Percentiles rank a stretch among this genome's conserved stretches.
Conservation (phyloP, 1,140 invertebrate genomes). For the Anadara kagoshimensis region DNA sequence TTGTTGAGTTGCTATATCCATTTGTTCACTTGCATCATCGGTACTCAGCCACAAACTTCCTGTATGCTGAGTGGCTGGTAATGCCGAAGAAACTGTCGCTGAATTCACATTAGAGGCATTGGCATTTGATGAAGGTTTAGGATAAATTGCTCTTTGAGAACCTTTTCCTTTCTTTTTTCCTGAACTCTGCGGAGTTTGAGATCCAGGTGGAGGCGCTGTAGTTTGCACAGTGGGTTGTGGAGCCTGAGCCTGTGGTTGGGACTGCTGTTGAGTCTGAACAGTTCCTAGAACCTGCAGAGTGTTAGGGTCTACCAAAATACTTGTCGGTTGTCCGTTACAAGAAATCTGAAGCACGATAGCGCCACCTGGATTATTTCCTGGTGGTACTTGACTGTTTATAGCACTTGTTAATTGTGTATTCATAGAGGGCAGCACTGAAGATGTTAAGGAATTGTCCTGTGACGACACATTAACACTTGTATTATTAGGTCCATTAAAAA, state of each 20-base stretch:
- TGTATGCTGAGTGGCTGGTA: neutral
- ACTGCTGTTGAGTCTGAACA: constrained; percentile 46
- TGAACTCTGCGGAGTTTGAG: constrained; percentile 12
- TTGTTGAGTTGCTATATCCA: neutral
- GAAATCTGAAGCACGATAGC: constrained; percentile 57
- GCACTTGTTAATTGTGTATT: constrained; percentile 21
- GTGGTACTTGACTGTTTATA: constrained; percentile 26
- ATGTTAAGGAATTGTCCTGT: too few species aligned
- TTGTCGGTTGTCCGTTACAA: constrained; percentile 60
- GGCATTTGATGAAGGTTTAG: constrained; percentile 47
- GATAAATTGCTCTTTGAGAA: constrained; percentile 51
- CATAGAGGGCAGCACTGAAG: neutral
- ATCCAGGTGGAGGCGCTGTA: constrained; percentile 5
- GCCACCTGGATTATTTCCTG: constrained; percentile 27
- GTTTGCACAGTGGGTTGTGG: neutral
- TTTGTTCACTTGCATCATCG: constrained; percentile 6
- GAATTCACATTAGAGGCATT: neutral
- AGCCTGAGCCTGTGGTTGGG: constrained; percentile 8
- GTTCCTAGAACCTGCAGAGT: constrained; percentile 63
- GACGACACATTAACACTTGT: too few species aligned
- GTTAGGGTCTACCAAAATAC: constrained; percentile 59
- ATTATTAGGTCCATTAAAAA: too few species aligned
- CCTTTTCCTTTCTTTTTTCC: constrained; percentile 47
- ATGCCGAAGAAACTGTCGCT: neutral
- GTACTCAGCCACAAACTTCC: constrained; percentile 7